A percentile compares a stretch with the other conserved stretches of the same genome.
Evolutionary conservation across 2,113 vertebrate species (phyloP).

Genomic region (Tiliqua scincoides): DNA sequence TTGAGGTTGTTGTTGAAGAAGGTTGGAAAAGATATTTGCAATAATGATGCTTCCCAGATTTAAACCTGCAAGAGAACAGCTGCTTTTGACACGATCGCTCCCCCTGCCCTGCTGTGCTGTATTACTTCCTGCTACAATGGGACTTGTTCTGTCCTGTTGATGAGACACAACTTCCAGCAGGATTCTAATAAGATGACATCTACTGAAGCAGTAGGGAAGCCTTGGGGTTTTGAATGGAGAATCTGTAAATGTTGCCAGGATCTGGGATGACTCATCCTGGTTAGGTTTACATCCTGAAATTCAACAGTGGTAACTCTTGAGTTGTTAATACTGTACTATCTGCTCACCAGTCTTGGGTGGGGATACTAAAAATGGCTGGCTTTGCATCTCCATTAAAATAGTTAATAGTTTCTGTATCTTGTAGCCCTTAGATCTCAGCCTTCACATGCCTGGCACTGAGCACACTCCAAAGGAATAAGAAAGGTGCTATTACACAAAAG

Average conservation of each 20-base stretch:
- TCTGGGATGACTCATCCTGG: slow-evolving; percentile 42
- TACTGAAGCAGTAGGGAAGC: slow-evolving; percentile 55
- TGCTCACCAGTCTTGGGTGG: not conserved
- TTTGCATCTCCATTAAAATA: slow-evolving; percentile 13
- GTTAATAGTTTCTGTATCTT: slow-evolving; percentile 16
- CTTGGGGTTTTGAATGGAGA: slow-evolving; percentile 43
- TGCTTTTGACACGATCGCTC: slow-evolving; percentile 42
- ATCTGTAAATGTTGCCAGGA: slow-evolving; percentile 32
- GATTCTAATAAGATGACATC: slow-evolving; percentile 49
- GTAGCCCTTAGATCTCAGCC: not conserved
- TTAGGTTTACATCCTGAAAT: slow-evolving; percentile 25
- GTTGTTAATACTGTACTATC: not conserved
- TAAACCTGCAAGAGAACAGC: slow-evolving; percentile 37
- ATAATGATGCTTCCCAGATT: slow-evolving; percentile 27
- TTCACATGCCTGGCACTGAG: not conserved
- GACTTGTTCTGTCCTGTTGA: slow-evolving; percentile 61
- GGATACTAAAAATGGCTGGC: not conserved
- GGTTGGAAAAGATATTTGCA: slow-evolving; percentile 25
- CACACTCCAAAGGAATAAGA: not conserved
- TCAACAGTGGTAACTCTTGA: slow-evolving; percentile 21
- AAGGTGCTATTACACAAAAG: not conserved
- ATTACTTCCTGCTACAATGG: slow-evolving; percentile 32
- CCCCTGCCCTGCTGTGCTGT: slow-evolving; percentile 48
- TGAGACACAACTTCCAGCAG: slow-evolving; percentile 51
- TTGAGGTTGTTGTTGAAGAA: slow-evolving; percentile 19